Evolutionary conservation across 2,113 vertebrate genomes (phyloP), one percentile per base, ranked within the genome.

Genomic region (Himantopus leucocephalus): DNA sequence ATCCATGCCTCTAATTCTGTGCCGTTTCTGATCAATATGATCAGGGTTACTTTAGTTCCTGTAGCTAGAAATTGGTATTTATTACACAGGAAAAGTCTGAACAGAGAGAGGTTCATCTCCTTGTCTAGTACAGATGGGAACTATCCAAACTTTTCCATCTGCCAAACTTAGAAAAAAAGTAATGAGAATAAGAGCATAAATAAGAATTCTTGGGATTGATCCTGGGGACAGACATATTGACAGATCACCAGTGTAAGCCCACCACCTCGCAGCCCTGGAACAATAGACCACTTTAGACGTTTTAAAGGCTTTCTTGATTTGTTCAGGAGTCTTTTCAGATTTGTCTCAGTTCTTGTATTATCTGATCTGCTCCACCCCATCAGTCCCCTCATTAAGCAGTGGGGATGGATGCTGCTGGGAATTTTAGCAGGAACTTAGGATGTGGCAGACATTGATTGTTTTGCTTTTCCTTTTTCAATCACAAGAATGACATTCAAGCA

Each of bases 281-380:
- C 62, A 78, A 50, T 5, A 63, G 60, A 78, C 21, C 29, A 39
- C 23, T 80, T 89, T 5, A 85, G 32, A 59, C 11, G 82, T 79
- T 89, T 76, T 66, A 79, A 94, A 95, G 41, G 18, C 48, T 82
- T 76, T 76, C 45, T 88, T 88, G 55, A 66, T 85, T 91, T 92
- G 58, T 88, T 87, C 81, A 78, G 45, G 58, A 63, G 30, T 32
- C 64, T 52, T 67, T 70, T 91, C 73, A 94, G 58, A 55, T 90
- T 88, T 80, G 50, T 47, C 50, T 90, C 34, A 37, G 32, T 73
- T 88, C 45, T 63, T 67, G 13, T 39, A 20, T 84, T 66, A 85
- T 76, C 78, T 96, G 67, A 95, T 75, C 32, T 91, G 30, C 73
- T 56, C 89, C 39, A 39, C 43, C 47, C 1, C 0, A 10, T n/a